Conservation (phyloP, 2,797 vertebrate species). For the Botia almorhae region DNA sequence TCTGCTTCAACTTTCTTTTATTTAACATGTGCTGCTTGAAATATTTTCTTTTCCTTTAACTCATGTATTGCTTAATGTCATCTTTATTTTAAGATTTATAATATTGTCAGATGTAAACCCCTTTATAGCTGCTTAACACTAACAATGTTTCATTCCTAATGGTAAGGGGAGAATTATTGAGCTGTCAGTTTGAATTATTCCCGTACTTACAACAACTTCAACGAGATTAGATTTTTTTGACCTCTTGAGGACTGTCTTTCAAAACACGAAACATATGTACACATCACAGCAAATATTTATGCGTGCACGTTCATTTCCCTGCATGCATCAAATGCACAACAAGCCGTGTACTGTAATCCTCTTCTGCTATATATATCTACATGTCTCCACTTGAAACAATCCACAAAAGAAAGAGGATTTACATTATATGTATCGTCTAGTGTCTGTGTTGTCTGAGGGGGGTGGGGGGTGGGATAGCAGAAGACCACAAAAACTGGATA, state of each 20-base stretch:
- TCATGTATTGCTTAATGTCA: neutral
- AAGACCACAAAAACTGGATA: constrained; percentile 38
- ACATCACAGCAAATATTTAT: constrained; percentile 11
- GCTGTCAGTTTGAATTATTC: constrained; percentile 23
- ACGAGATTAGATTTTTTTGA: neutral
- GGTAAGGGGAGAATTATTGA: constrained; percentile 18
- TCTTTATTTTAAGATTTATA: constrained; percentile 6
- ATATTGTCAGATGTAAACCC: constrained; percentile 7
- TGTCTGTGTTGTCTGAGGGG: constrained; percentile 16
- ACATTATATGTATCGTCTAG: neutral
- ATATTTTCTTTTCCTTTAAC: neutral
- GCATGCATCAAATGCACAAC: constrained; percentile 19
- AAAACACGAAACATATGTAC: constrained; percentile 28
- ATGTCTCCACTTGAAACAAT: constrained; percentile 27
- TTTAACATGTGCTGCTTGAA: constrained; percentile 8
- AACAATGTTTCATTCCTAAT: constrained; percentile 37
- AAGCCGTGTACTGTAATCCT: neutral
- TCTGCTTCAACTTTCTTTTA: neutral
- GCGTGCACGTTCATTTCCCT: neutral
- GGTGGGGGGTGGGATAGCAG: neutral
- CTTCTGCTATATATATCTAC: neutral
- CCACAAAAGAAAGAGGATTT: constrained; percentile 24
- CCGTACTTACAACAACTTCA: constrained; percentile 16
- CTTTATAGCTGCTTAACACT: constrained; percentile 37
- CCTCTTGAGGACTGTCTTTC: constrained; percentile 19